Evolutionary conservation across 2,113 vertebrate genomes (phyloP), one percentile per base, ranked within the genome.

Genomic region (Siphamia tubifer): DNA sequence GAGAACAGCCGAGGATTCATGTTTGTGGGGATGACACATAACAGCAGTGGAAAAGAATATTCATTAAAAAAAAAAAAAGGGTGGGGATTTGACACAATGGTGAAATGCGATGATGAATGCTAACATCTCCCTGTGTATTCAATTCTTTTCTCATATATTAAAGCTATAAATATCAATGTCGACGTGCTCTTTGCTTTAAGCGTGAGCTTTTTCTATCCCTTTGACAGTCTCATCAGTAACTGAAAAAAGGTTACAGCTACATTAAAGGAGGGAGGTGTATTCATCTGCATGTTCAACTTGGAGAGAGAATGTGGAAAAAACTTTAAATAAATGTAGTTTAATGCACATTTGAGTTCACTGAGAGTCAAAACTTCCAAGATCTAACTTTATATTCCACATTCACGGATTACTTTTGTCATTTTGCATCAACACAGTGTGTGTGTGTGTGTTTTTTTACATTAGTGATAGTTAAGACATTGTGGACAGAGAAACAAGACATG

Each of bases 121-220:
- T 4, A n/a, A 15, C 28, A 20, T 7, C 11, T 35, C n/a, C 10
- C 28, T 6, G n/a, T 1, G 10, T 9, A 51, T 53, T 54, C 32
- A 8, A 15, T n/a, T 45, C 12, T 43, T 23, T 48, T n/a, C 1
- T 31, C 42, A 51, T 68, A 60, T 19, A 32, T 60, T 19, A 53
- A 30, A 20, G 52, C 43, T 61, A 52, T 23, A 25, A 68, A 76
- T 34, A 43, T 48, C 4, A 39, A 25, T 23, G 27, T 39, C 32
- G 44, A 9, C 5, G 5, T 9, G n/a, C 23, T 36, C 23, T 31
- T 4, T 21, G 47, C 65, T 55, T 62, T 31, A 12, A 56, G 42
- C 36, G 24, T 10, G 3, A 2, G 1, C 35, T 27, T 30, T 36
- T 23, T 21, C 13, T 56, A 19, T 30, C 36, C 45, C 17, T 11